A percentile compares a stretch with the other conserved stretches of the same genome.
phyloP scores from a whole-genome alignment of 2,797 vertebrate species.

The Leptodactylus fallax region DNA sequence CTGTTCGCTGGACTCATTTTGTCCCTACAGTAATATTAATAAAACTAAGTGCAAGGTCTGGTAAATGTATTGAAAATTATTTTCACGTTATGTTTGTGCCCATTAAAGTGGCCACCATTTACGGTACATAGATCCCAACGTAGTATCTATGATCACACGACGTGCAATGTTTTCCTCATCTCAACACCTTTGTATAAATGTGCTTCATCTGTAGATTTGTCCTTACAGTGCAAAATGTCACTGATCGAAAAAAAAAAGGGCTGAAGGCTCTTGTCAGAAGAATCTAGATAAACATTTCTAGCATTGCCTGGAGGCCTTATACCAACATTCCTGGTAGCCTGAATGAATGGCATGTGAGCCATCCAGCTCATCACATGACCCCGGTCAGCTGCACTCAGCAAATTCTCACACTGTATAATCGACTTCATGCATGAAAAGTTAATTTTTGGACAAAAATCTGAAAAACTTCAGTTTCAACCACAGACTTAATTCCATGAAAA shows the following conservation, averaged over 20 bases:
- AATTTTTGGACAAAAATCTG: neutral
- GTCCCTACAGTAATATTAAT: no score
- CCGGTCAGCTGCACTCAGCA: conserved; percentile 30
- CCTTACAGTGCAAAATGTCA: conserved; percentile 34
- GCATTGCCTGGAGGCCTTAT: conserved; percentile 21
- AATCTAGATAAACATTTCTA: conserved; percentile 54
- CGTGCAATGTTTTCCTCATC: neutral
- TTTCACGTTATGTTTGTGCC: neutral
- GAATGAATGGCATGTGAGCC: conserved; percentile 58
- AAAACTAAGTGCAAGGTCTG: no score
- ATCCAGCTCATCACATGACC: conserved; percentile 38
- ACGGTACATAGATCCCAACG: neutral
- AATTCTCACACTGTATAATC: conserved; percentile 26
- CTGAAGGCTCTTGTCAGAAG: conserved; percentile 26
- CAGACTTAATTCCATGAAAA: neutral
- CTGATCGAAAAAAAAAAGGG: neutral
- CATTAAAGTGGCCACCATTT: neutral
- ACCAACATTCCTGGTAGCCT: conserved; percentile 42
- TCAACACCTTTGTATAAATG: neutral
- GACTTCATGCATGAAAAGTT: conserved; percentile 28
- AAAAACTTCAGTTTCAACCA: neutral
- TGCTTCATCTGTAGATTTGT: neutral
- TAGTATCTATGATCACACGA: neutral
- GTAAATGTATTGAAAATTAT: no score
- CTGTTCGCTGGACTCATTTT: no score